These are phyloP conservation scores for Zaprionus davidi DNA, from an alignment of 1,140 invertebrate species.

Conservation along the genomic window DNA sequence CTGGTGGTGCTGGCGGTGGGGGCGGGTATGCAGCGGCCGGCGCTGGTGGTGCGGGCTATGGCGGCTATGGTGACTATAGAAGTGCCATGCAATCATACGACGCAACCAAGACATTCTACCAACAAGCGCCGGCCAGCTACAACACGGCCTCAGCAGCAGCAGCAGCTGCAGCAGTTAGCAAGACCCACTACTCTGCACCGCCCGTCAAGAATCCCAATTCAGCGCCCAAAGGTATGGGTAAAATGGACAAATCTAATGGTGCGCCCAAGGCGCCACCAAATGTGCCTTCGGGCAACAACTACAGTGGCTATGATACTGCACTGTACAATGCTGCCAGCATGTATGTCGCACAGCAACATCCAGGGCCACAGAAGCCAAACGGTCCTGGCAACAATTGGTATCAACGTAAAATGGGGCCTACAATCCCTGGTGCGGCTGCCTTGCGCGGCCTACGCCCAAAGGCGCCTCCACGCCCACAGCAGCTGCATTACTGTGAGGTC, in stretches of 20 bases:
- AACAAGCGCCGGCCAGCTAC: slow-evolving; percentile 86
- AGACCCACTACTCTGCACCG: slow-evolving; percentile 85
- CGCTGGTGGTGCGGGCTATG: slow-evolving; percentile 86
- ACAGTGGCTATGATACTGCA: slow-evolving; percentile 94
- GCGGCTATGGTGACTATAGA: slow-evolving; percentile 89
- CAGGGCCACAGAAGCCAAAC: slow-evolving; percentile 66
- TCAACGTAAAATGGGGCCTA: slow-evolving; percentile 85
- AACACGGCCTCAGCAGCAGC: slow-evolving; percentile 85
- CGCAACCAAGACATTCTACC: slow-evolving; percentile 88
- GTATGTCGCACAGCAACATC: slow-evolving; percentile 94
- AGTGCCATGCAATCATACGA: slow-evolving; percentile 87
- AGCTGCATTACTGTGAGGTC: slow-evolving; percentile 97
- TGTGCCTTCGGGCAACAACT: slow-evolving; percentile 88
- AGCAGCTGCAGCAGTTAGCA: slow-evolving; percentile 85
- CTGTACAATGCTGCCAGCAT: slow-evolving; percentile 96
- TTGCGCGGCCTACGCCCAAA: slow-evolving; percentile 85
- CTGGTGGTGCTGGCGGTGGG: slow-evolving; percentile 85
- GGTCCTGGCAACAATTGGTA: slow-evolving; percentile 59
- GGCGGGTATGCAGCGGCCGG: slow-evolving; percentile 64
- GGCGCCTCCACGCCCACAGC: slow-evolving; percentile 94
- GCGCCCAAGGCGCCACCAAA: slow-evolving; percentile 77
- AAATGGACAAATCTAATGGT: slow-evolving; percentile 77
- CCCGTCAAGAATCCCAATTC: slow-evolving; percentile 84
- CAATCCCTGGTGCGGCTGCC: slow-evolving; percentile 61
- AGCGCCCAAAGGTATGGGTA: slow-evolving; percentile 63